phyloP scores from a whole-genome alignment of 2,888 invertebrate genomes.

The Alsophila aescularia region DNA sequence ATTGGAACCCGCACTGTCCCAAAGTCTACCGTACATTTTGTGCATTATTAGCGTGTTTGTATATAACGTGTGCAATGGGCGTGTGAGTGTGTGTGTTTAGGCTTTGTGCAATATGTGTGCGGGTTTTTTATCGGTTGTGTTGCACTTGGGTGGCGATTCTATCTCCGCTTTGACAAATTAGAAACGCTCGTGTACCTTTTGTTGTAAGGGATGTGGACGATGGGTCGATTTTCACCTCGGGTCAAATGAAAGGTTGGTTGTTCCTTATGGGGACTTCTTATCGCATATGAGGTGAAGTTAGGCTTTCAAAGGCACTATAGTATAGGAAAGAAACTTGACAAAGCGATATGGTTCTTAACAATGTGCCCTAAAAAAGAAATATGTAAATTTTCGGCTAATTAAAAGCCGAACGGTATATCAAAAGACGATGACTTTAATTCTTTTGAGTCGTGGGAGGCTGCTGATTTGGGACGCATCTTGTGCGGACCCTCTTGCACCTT shows the following conservation, averaged over 20 bases:
- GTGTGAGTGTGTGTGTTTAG: slow-evolving; percentile 5
- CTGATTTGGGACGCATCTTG: too few species aligned
- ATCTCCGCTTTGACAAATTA: slow-evolving; percentile 34
- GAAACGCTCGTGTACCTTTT: slow-evolving; percentile 21
- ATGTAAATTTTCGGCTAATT: too few species aligned
- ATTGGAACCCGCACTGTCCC: too few species aligned
- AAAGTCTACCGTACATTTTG: too few species aligned
- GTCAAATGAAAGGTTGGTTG: not conserved
- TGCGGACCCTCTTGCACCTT: too few species aligned
- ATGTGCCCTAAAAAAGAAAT: too few species aligned
- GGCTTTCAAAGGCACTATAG: not conserved
- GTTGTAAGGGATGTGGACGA: slow-evolving; percentile 3
- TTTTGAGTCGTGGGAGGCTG: too few species aligned
- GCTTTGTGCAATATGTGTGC: slow-evolving; percentile 2
- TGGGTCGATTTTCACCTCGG: slow-evolving; percentile 9
- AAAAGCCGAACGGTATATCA: too few species aligned
- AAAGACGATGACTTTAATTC: too few species aligned
- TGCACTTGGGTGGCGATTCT: slow-evolving; percentile 30
- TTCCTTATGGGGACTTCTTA: slow-evolving; percentile 1
- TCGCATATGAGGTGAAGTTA: not conserved
- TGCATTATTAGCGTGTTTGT: not conserved
- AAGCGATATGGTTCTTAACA: too few species aligned
- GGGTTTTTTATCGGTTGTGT: slow-evolving; percentile 25
- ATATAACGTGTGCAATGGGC: slow-evolving; percentile 4
- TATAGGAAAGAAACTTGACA: too few species aligned